Evolutionary conservation across 2,113 vertebrate genomes (phyloP), one percentile per base, ranked within the genome.

Genomic region (Grantiella picta): DNA sequence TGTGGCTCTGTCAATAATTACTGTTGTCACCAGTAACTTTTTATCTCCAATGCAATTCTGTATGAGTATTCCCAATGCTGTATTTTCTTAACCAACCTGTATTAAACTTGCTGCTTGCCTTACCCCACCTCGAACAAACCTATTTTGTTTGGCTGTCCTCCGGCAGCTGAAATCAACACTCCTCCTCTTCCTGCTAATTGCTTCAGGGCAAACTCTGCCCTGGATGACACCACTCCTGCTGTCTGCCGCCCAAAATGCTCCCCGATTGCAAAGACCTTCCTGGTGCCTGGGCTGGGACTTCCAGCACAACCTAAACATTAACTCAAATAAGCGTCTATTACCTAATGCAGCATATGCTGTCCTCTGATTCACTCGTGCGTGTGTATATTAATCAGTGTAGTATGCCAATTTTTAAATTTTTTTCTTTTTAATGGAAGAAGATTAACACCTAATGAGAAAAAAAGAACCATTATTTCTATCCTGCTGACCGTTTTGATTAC

Each of bases 1-100:
- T 7, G 64, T 49, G 72, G 72, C 96, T 97, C 94, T 97, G 97
- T 94, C 97, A 98, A 97, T 97, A 98, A 98, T 97, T 64, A 95
- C 84, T 61, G 65, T 82, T 92, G 96, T 98, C 97, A 96, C 90
- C 80, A 35, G 94, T 90, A 96, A 97, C 93, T 86, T 79, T 92
- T 88, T 53, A 90, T 95, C 94, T 97, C 93, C 70, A 90, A 44
- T 35, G 92, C 63, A 86, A 92, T 92, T 96, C 95, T 42, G 57
- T 80, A 75, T 85, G 91, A 97, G 95, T 97, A 96, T 97, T 98
- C 96, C 92, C 78, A 94, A 73, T 49, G 40, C 56, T 54, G 42
- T 82, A 61, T 84, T 94, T 97, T 90, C 89, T 88, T 86, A 97
- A 96, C 86, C 92, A 97, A 78, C 76, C 77, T 94, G 85, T 63